Conservation (phyloP, 2,888 invertebrate species). For the Idaea dimidiata region DNA sequence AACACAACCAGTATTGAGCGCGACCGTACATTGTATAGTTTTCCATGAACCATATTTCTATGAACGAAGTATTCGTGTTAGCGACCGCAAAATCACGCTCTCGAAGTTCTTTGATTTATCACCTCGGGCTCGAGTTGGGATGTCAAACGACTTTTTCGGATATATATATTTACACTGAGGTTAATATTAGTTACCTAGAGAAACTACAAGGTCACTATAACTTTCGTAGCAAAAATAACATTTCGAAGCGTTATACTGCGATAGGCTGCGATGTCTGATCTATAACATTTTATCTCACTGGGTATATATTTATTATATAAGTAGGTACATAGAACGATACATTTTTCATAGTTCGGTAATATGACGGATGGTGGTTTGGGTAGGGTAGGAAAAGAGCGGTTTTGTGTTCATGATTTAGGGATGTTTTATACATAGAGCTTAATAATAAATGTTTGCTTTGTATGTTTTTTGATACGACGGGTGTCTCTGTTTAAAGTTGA, state of each 20-base stretch:
- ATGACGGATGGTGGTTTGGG: constrained; percentile 1
- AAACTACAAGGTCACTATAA: no score
- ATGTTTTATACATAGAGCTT: background rate
- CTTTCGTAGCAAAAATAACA: no score
- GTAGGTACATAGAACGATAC: background rate
- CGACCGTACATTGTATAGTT: background rate
- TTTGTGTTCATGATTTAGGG: background rate
- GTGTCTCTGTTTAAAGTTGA: background rate
- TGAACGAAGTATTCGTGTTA: background rate
- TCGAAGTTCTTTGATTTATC: constrained; percentile 2
- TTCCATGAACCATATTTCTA: background rate
- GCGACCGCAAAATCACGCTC: background rate
- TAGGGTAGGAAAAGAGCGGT: background rate
- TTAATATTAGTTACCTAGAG: no score
- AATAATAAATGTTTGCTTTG: background rate
- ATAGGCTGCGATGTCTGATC: no score
- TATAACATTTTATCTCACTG: no score
- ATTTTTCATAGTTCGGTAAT: constrained; percentile 4
- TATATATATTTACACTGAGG: background rate
- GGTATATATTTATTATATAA: no score
- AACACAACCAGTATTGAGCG: no score
- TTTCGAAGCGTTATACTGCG: no score
- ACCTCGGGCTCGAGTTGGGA: constrained; percentile 2
- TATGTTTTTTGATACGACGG: background rate
- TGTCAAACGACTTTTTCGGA: constrained; percentile 3